phyloP scores from a whole-genome alignment of 92 coral and sea anemone genomes.

The Zoanthus sociatus region DNA sequence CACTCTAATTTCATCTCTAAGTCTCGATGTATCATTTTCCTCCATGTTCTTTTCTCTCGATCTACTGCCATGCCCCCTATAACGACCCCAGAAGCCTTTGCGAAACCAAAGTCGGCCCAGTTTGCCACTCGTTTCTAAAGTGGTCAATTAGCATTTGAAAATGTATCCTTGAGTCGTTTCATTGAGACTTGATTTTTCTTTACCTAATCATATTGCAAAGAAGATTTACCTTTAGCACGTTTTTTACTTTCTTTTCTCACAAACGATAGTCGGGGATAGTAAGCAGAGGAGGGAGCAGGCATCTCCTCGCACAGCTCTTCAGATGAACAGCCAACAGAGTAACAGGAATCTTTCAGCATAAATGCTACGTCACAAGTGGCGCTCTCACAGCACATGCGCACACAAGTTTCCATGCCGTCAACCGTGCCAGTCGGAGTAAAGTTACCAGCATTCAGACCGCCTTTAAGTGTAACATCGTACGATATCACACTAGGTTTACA shows the following conservation, averaged over 20 bases:
- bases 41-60: too few relatives aligned
- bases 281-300: conserved; percentile 87
- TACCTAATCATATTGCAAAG: too few relatives aligned
- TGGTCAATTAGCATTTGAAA: too few relatives aligned
- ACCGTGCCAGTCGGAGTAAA: conserved; percentile 92
- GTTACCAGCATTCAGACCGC: conserved; percentile 92
- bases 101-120: too few relatives aligned
- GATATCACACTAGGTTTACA: conserved; percentile 94
- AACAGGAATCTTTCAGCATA: conserved; percentile 92
- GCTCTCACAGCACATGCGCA: conserved; percentile 87
- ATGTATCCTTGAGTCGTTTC: too few relatives aligned
- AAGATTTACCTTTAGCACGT: conserved; percentile 57
- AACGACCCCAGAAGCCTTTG: too few relatives aligned
- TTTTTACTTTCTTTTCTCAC: conserved; percentile 78
- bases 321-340: conserved; percentile 82
- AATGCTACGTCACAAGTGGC: conserved; percentile 91
- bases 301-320: conserved; percentile 93
- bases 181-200: too few relatives aligned
- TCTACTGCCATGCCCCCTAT: too few relatives aligned
- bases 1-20: too few relatives aligned
- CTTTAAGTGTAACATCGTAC: conserved; percentile 96
- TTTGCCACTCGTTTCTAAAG: too few relatives aligned
- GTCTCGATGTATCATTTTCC: too few relatives aligned
- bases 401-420: conserved; percentile 92
- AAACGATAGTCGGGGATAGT: conserved; percentile 87